phyloP scores from a whole-genome alignment of 2,113 vertebrate species.

The Archilochus colubris region DNA sequence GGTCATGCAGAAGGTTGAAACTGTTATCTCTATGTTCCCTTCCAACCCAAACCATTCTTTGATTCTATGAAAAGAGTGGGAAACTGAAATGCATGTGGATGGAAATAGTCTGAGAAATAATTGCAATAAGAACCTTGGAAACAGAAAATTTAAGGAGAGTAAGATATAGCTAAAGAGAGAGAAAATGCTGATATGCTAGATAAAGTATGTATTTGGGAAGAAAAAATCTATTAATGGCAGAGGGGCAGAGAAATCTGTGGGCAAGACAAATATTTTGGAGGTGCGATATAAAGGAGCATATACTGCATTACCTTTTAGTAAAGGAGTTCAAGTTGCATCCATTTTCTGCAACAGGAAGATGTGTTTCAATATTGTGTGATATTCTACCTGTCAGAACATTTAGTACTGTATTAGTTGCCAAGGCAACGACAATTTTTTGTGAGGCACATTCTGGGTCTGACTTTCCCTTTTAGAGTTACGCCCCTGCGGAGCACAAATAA shows the following conservation, averaged over 20 bases:
- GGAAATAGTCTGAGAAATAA: not conserved
- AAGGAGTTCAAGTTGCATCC: not conserved
- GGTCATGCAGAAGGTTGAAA: no score
- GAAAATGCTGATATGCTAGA: not conserved
- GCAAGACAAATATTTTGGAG: not conserved
- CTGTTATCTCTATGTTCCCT: no score
- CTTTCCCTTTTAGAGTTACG: slow-evolving; percentile 39
- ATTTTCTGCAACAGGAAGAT: slow-evolving; percentile 20
- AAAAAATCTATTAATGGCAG: not conserved
- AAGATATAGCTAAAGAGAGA: not conserved
- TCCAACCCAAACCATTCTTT: no score
- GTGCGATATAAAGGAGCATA: not conserved
- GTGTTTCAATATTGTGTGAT: slow-evolving; percentile 13
- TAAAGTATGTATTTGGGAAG: not conserved
- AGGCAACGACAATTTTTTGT: slow-evolving; percentile 54
- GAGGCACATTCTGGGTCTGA: slow-evolving; percentile 4
- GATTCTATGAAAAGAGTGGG: not conserved
- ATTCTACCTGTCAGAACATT: slow-evolving; percentile 49
- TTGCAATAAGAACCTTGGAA: not conserved
- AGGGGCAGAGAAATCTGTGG: not conserved
- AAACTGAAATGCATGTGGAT: not conserved
- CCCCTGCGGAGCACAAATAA: slow-evolving; percentile 46
- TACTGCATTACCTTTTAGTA: not conserved
- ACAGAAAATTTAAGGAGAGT: not conserved
- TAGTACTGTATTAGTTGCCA: slow-evolving; percentile 64